phyloP scores from a whole-genome alignment of 2,888 invertebrate genomes.

The Druceiella hillmani region DNA sequence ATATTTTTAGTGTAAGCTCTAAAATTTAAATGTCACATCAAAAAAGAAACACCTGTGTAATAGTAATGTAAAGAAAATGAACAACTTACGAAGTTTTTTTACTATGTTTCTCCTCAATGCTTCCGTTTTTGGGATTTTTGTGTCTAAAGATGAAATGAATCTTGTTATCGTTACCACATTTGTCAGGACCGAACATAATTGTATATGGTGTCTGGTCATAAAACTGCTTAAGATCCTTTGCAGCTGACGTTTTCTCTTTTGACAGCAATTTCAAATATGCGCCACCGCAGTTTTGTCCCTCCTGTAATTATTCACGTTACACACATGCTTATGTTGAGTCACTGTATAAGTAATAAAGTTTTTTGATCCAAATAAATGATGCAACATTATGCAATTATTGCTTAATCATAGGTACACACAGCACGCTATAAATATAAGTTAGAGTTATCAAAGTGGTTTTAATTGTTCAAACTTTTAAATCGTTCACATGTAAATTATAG shows the following conservation, averaged over 20 bases:
- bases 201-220: conserved; percentile 96
- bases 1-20: not conserved
- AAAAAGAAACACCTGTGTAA: conserved; percentile 9
- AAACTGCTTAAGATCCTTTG: conserved; percentile 69
- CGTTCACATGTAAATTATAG: too few relatives aligned
- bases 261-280: conserved; percentile 94
- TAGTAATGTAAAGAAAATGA: not conserved
- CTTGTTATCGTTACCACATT: conserved; percentile 95
- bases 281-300: conserved; percentile 98
- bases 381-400: too few relatives aligned
- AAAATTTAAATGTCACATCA: conserved; percentile 1
- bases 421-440: too few relatives aligned
- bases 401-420: too few relatives aligned
- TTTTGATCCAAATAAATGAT: too few relatives aligned
- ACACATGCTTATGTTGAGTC: not conserved
- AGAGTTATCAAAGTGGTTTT: too few relatives aligned
- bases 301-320: too few relatives aligned
- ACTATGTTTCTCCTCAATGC: conserved; percentile 91
- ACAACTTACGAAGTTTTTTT: conserved; percentile 73
- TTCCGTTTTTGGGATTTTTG: conserved; percentile 87
- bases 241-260: conserved; percentile 57
- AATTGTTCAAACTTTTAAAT: too few relatives aligned
- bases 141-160: conserved; percentile 92
- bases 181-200: conserved; percentile 99
- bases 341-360: not conserved